These are phyloP conservation scores for Ischnura elegans DNA, from an alignment of 2,888 invertebrate genomes.

Conservation along the genomic window DNA sequence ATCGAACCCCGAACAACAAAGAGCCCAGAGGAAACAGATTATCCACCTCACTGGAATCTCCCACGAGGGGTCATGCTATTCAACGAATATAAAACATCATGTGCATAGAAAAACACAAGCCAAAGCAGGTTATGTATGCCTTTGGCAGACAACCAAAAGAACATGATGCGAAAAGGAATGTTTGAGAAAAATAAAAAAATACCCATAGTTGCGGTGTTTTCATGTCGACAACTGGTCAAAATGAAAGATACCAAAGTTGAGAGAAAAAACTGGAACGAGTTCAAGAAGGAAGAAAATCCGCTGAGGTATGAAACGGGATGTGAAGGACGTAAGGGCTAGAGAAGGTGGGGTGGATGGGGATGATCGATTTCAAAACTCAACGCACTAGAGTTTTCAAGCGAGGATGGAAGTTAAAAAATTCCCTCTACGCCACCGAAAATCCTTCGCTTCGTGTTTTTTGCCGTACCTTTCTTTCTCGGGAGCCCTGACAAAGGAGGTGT, in stretches of 20 bases:
- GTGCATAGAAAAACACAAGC: too few relatives aligned
- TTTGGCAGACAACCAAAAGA: too few relatives aligned
- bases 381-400: not conserved
- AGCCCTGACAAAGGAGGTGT: not conserved
- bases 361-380: slow-evolving; percentile 24
- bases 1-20: too few relatives aligned
- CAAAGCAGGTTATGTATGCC: too few relatives aligned
- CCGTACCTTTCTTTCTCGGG: not conserved
- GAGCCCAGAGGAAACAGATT: too few relatives aligned
- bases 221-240: not conserved
- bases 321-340: not conserved
- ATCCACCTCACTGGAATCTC: too few relatives aligned
- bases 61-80: too few relatives aligned
- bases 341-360: not conserved
- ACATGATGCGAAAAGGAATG: too few relatives aligned
- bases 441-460: not conserved
- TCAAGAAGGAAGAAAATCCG: not conserved
- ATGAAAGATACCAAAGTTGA: not conserved
- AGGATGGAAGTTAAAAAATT: not conserved
- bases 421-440: not conserved
- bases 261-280: not conserved
- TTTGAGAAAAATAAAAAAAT: too few relatives aligned
- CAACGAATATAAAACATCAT: too few relatives aligned
- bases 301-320: not conserved
- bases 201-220: not conserved